Conservation (phyloP, 2,797 vertebrate species). For the Eupleurogrammus muticus region DNA sequence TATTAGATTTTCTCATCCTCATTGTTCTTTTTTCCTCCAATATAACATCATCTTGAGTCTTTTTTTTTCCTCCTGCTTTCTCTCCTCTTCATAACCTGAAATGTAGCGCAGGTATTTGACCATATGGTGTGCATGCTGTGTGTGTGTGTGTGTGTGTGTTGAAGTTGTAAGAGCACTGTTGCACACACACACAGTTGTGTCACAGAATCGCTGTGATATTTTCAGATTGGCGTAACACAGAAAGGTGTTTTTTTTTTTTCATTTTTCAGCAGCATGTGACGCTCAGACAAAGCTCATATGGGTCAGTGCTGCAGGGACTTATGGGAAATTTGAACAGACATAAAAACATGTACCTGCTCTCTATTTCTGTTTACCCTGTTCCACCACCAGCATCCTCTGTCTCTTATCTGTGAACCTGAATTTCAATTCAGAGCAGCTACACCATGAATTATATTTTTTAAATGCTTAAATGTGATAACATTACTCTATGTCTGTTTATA, state of each 20-base stretch:
- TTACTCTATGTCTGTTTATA: too few species aligned
- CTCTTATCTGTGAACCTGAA: neutral
- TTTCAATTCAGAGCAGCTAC: neutral
- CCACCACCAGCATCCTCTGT: too few species aligned
- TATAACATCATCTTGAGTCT: neutral
- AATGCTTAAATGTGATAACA: too few species aligned
- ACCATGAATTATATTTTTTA: too few species aligned
- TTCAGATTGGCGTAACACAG: neutral
- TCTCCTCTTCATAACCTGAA: neutral
- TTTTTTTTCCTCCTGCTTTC: neutral
- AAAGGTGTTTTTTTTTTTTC: neutral
- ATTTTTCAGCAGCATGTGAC: conserved; percentile 1
- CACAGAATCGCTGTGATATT: neutral
- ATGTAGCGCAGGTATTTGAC: conserved; percentile 9
- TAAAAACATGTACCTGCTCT: neutral
- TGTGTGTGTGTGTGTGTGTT: conserved; percentile 1
- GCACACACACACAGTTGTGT: neutral
- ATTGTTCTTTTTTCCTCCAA: neutral
- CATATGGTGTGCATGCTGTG: neutral
- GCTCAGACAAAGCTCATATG: neutral
- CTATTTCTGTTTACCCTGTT: neutral
- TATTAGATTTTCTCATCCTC: neutral
- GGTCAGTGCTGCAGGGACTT: conserved; percentile 1
- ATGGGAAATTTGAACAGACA: neutral
- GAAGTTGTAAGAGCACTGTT: neutral